Evolutionary conservation across 1,140 invertebrate genomes (phyloP).

Genomic region (Berghia stephanieae): DNA sequence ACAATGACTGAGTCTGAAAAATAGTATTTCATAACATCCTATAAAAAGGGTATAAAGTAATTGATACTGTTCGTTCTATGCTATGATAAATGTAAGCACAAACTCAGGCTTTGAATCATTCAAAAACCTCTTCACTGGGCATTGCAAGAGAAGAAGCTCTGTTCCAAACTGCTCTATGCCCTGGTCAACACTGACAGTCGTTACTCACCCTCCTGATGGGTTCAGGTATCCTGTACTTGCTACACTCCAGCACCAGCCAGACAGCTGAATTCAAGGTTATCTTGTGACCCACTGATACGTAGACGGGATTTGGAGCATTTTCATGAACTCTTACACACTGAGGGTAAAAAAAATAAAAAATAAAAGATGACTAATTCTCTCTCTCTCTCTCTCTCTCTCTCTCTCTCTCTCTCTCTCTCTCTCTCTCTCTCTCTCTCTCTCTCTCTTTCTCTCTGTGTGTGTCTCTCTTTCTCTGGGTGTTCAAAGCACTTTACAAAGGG

Average conservation of each 20-base stretch:
- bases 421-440: not conserved
- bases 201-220: slow-evolving; percentile 64
- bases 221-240: slow-evolving; percentile 67
- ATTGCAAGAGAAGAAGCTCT: too few relatives aligned
- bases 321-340: slow-evolving; percentile 11
- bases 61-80: too few relatives aligned
- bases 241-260: slow-evolving; percentile 62
- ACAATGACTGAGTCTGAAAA: too few relatives aligned
- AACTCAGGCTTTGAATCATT: not conserved
- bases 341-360: not conserved
- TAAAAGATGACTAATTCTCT: not conserved
- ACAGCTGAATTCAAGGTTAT: slow-evolving; percentile 66
- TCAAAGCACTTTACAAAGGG: too few relatives aligned
- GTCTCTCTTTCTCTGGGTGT: not conserved
- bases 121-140: not conserved
- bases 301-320: slow-evolving; percentile 65
- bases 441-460: slow-evolving; percentile 5
- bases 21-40: too few relatives aligned
- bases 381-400: not conserved
- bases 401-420: not conserved
- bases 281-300: slow-evolving; percentile 68
- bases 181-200: too few relatives aligned
- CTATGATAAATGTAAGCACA: too few relatives aligned
- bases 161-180: too few relatives aligned
- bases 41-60: too few relatives aligned